Conservation (phyloP, 2,797 vertebrate species). For the Helicolenus hilgendorfi region DNA sequence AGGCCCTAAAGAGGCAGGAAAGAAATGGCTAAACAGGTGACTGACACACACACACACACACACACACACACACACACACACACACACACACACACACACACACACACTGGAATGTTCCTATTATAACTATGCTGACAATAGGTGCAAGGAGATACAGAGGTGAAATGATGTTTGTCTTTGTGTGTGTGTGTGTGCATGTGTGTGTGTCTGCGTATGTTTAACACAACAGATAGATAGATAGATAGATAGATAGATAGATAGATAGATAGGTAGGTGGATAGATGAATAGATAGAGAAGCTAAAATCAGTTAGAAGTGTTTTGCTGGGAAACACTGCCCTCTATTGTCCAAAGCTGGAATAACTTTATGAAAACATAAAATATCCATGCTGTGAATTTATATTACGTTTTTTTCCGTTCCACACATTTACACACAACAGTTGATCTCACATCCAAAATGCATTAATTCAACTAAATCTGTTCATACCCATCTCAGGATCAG, state of each 20-base stretch:
- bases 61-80: not conserved
- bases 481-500: too few relatives aligned
- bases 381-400: not conserved
- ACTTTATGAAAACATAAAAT: not conserved
- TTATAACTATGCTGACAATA: constrained; percentile 62
- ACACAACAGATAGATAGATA: not conserved
- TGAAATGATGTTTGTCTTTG: constrained; percentile 3
- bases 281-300: not conserved
- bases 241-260: not conserved
- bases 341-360: not conserved
- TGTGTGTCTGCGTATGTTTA: not conserved
- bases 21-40: constrained; percentile 58
- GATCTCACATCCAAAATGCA: too few relatives aligned
- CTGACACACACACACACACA: constrained; percentile 8
- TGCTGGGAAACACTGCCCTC: constrained; percentile 13
- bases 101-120: constrained; percentile 25
- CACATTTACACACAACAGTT: not conserved
- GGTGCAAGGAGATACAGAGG: constrained; percentile 42
- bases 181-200: not conserved
- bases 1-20: constrained; percentile 47
- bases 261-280: not conserved
- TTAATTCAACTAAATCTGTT: too few relatives aligned
- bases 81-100: constrained; percentile 16
- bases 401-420: accelerated
- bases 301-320: not conserved